phyloP scores from a whole-genome alignment of 2,888 invertebrate genomes.

The Caenorhabditis sinica region DNA sequence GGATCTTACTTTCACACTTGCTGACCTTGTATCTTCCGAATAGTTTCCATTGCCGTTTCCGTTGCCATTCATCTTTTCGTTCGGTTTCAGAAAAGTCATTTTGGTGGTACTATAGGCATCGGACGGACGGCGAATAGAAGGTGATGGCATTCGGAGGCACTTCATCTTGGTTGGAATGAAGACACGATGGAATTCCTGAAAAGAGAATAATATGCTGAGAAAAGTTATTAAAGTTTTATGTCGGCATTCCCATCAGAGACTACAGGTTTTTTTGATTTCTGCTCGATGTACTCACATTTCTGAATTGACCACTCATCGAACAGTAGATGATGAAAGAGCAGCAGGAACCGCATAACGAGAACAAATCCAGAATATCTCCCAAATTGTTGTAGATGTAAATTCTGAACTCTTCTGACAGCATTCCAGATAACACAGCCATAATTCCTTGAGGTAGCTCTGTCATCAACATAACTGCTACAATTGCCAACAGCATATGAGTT shows the following conservation, averaged over 20 bases:
- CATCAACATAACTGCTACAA: constrained; percentile 85
- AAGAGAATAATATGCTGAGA: background rate
- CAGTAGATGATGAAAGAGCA: constrained; percentile 86
- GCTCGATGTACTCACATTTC: constrained; percentile 78
- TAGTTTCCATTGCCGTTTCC: constrained; percentile 49
- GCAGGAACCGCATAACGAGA: constrained; percentile 85
- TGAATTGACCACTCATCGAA: constrained; percentile 85
- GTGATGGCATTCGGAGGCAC: constrained; percentile 63
- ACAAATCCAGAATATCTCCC: constrained; percentile 85
- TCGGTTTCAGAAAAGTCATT: constrained; percentile 66
- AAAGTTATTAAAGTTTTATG: no score
- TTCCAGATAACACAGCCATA: constrained; percentile 84
- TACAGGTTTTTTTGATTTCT: background rate
- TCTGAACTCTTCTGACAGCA: constrained; percentile 83
- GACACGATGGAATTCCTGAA: constrained; percentile 82
- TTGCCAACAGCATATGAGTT: constrained; percentile 85
- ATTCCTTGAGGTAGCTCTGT: constrained; percentile 85
- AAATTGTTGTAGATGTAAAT: constrained; percentile 84
- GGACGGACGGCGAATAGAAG: constrained; percentile 70
- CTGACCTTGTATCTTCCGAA: constrained; percentile 62
- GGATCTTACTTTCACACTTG: constrained; percentile 58
- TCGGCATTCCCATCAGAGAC: background rate
- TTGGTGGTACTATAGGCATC: constrained; percentile 74
- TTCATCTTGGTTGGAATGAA: constrained; percentile 77
- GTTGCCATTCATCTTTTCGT: constrained; percentile 38